phyloP scores from a whole-genome alignment of 2,113 vertebrate genomes.

The Marcusenius ussheri region DNA sequence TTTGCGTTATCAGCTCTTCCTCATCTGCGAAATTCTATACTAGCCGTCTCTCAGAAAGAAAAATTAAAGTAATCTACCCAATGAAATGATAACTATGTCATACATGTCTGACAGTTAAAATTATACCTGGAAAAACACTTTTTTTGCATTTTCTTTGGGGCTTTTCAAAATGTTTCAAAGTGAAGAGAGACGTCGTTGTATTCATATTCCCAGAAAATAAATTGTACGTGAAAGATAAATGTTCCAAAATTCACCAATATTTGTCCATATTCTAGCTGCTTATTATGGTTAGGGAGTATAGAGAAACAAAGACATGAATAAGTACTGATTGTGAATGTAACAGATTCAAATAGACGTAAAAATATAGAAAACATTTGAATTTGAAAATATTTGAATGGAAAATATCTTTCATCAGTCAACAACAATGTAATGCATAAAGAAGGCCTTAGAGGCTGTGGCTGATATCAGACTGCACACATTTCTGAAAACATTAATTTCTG shows the following conservation, averaged over 20 bases:
- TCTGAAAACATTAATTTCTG: background rate
- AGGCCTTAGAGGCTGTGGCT: background rate
- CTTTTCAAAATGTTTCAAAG: background rate
- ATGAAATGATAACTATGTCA: conserved; percentile 62
- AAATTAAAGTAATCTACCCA: conserved; percentile 69
- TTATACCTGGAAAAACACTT: conserved; percentile 39
- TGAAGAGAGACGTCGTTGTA: background rate
- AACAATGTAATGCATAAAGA: background rate
- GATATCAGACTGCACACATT: background rate
- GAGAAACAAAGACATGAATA: background rate
- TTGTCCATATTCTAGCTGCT: background rate
- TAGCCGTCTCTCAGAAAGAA: conserved; percentile 50
- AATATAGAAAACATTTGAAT: background rate
- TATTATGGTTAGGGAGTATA: background rate
- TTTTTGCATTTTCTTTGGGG: background rate
- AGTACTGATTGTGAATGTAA: background rate
- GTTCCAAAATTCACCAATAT: background rate
- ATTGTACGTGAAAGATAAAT: background rate
- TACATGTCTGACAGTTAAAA: conserved; percentile 66
- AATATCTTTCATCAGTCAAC: background rate
- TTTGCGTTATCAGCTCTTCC: conserved; percentile 70
- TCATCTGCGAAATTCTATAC: conserved; percentile 61
- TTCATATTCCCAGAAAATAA: background rate
- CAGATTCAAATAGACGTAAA: background rate
- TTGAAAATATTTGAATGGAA: background rate